A percentile compares a stretch with the other conserved stretches of the same genome.
These are phyloP conservation scores for Labia minor DNA, from an alignment of 2,888 invertebrate species.

Conservation along the genomic window DNA sequence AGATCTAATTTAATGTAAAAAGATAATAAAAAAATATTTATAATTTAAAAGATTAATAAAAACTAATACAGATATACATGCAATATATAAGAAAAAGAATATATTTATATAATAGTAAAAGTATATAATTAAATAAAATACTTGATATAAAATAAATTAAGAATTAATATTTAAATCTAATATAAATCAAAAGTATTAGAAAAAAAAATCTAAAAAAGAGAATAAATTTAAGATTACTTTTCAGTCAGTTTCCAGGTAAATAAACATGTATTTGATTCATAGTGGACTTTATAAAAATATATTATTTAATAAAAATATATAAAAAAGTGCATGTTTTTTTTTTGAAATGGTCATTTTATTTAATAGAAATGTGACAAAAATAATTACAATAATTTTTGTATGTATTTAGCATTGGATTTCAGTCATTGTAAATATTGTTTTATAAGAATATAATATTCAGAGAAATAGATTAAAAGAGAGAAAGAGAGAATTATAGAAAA, in stretches of 20 bases:
- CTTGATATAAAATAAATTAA: background rate
- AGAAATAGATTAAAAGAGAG: too few relatives aligned
- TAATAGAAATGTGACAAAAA: constrained; percentile 13
- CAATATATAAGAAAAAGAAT: too few relatives aligned
- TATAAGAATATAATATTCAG: constrained; percentile 3
- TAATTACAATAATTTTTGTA: background rate
- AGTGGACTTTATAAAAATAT: background rate
- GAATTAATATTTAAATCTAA: too few relatives aligned
- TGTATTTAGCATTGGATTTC: background rate
- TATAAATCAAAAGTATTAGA: too few relatives aligned
- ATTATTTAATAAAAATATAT: too few relatives aligned
- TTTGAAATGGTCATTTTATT: constrained; percentile 1
- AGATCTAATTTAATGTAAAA: too few relatives aligned
- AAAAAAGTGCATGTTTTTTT: background rate
- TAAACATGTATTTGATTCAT: background rate
- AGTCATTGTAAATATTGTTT: background rate
- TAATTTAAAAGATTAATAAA: background rate
- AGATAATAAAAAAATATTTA: background rate
- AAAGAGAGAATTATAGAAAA: too few relatives aligned
- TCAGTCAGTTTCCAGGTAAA: background rate
- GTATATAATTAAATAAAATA: background rate
- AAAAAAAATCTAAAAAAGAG: too few relatives aligned
- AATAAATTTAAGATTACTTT: background rate
- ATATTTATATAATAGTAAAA: background rate
- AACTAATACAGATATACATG: constrained; percentile 5